These are phyloP conservation scores for Pollenia labialis DNA, from an alignment of 2,888 invertebrate genomes.

Conservation along the genomic window DNA sequence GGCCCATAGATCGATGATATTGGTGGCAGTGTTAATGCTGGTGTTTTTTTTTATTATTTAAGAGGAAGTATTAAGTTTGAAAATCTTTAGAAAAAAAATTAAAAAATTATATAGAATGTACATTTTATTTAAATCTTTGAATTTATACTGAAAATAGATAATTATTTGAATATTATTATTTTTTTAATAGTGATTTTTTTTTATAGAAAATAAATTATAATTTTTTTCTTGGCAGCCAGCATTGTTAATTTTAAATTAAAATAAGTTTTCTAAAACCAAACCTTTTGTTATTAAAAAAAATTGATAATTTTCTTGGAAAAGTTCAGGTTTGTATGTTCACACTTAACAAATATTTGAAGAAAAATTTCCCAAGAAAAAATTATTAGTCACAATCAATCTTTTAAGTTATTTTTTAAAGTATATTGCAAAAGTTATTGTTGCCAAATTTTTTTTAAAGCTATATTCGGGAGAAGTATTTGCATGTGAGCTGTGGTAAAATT, in stretches of 20 bases:
- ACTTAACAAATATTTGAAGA: neutral
- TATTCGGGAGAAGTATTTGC: too few species aligned
- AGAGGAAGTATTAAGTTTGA: conserved; percentile 53
- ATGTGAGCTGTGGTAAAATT: too few species aligned
- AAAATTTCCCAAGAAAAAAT: neutral
- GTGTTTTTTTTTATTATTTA: conserved; percentile 21
- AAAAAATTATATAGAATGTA: conserved; percentile 39
- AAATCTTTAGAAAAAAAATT: conserved; percentile 20
- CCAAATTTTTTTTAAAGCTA: too few species aligned
- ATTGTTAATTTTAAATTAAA: conserved; percentile 30
- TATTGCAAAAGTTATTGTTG: too few species aligned
- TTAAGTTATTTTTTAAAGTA: neutral
- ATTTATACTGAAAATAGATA: neutral
- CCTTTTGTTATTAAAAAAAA: neutral
- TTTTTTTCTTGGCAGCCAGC: conserved; percentile 5
- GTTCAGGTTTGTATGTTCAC: neutral
- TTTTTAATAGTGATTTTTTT: conserved; percentile 19
- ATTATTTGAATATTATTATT: neutral
- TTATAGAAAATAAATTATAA: conserved; percentile 44
- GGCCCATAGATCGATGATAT: conserved; percentile 12
- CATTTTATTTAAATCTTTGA: conserved; percentile 23
- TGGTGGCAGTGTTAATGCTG: conserved; percentile 19
- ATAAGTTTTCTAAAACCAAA: conserved; percentile 31
- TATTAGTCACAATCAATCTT: too few species aligned
- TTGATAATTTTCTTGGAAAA: conserved; percentile 37